Evolutionary conservation across 2,113 vertebrate species (phyloP), one percentile per base, ranked within the genome.

Genomic region (Brachirus orientalis): DNA sequence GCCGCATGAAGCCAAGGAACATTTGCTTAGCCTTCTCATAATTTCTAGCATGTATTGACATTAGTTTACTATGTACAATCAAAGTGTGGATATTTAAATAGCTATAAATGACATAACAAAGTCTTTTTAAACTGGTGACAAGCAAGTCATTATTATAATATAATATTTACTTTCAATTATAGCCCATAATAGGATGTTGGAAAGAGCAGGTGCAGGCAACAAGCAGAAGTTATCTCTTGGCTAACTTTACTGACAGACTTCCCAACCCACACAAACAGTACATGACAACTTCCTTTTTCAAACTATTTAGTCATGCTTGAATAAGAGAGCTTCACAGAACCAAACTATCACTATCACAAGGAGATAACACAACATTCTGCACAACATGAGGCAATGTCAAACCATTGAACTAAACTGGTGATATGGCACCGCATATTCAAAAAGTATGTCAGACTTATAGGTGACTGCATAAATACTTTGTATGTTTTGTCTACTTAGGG

Each of bases 401-500:
- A 28, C 37, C 18, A n/a, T n/a, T n/a, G n/a, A 52, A 35, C 12
- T 43, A 57, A 73, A 56, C 53, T 63, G 44, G 63, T 28, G 3
- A 28, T 28, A 28, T 28, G 28, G 28, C 28, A 28, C 28, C 28
- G 3, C 28, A 28, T 28, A 28, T 28, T 28, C 2, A 4, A 28
- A 3, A 28, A 28, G 40, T 57, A 22, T 48, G 56, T 55, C 28
- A 44, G 37, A 65, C 20, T 44, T 47, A 35, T 18, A 38, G 17
- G 3, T 16, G 44, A 11, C 33, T 17, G 45, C 13, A 61, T 43
- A 38, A 58, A 85, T 38, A 68, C 51, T 50, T 48, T 46, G 52
- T 64, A 20, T 62, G 44, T 69, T 64, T 35, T 57, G 45, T 67
- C 17, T 37, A 50, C 46, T 76, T 58, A 9, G 11, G 56, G 17